Evolutionary conservation across 2,888 invertebrate species (phyloP).

Genomic region (Tetragonula carbonaria): DNA sequence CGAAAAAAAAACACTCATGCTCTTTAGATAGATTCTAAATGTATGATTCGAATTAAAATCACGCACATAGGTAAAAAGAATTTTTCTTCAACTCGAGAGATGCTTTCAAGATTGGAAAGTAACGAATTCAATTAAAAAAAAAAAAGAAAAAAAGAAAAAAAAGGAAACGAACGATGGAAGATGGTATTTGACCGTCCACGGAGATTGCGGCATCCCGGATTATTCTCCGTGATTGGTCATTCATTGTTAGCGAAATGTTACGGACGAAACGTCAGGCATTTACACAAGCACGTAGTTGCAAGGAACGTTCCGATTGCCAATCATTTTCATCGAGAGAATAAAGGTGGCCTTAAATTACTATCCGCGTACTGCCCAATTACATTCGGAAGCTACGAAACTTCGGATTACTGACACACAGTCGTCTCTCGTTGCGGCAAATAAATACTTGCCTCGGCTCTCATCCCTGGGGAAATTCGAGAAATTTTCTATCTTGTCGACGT

Average conservation of each 20-base stretch:
- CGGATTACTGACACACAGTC: constrained; percentile 19
- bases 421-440: not conserved
- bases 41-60: not conserved
- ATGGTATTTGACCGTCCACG: not conserved
- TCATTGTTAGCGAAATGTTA: not conserved
- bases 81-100: not conserved
- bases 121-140: not conserved
- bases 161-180: too few species aligned
- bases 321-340: constrained; percentile 12
- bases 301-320: constrained; percentile 9
- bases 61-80: fast-evolving
- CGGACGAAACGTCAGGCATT: not conserved
- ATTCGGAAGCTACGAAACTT: constrained; percentile 12
- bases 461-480: too few species aligned
- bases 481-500: too few species aligned
- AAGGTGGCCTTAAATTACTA: constrained; percentile 13
- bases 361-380: constrained; percentile 24
- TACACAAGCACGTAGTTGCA: not conserved
- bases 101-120: not conserved
- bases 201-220: not conserved
- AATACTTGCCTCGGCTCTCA: not conserved
- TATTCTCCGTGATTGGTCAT: not conserved
- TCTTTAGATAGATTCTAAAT: not conserved
- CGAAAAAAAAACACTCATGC: not conserved
- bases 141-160: not conserved